Evolutionary conservation across 2,797 vertebrate genomes (phyloP).

Genomic region (Sitta carolinensis): DNA sequence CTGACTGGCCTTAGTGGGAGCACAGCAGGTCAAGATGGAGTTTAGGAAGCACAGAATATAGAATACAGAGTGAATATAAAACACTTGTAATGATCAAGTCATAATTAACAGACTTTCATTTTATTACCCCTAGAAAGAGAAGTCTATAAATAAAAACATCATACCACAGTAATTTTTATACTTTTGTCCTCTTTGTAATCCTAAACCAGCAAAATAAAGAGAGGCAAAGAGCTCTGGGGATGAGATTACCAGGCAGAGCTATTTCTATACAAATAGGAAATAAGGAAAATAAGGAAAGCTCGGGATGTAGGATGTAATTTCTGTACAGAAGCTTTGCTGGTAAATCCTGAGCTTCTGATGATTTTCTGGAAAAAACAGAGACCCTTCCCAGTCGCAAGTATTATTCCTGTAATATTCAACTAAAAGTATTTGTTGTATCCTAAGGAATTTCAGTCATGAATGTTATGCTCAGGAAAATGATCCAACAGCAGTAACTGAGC

Average conservation of each 20-base stretch:
- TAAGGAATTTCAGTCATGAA: not conserved
- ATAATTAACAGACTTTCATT: conserved; percentile 39
- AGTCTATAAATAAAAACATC: conserved; percentile 42
- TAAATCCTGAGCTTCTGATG: conserved; percentile 1
- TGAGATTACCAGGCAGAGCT: conserved; percentile 46
- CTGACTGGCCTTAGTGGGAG: not conserved
- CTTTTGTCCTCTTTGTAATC: conserved; percentile 34
- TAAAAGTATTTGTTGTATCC: not conserved
- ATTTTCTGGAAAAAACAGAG: not conserved
- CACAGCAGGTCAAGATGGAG: not conserved
- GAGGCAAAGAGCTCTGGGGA: not conserved
- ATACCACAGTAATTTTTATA: not conserved
- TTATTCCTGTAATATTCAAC: not conserved
- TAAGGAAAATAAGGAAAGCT: not conserved
- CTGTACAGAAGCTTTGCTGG: not conserved
- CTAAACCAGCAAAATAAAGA: conserved; percentile 48
- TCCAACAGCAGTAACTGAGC: not conserved
- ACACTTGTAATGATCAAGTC: conserved; percentile 13
- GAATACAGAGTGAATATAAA: not conserved
- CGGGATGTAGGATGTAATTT: not conserved
- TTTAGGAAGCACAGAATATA: not conserved
- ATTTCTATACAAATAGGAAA: not conserved
- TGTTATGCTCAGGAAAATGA: not conserved
- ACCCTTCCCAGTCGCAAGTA: not conserved
- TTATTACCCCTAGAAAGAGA: conserved; percentile 49